A percentile compares a stretch with the other conserved stretches of the same genome.
Evolutionary conservation across 2,888 invertebrate genomes (phyloP).

Genomic region (Melanostoma mellinum): DNA sequence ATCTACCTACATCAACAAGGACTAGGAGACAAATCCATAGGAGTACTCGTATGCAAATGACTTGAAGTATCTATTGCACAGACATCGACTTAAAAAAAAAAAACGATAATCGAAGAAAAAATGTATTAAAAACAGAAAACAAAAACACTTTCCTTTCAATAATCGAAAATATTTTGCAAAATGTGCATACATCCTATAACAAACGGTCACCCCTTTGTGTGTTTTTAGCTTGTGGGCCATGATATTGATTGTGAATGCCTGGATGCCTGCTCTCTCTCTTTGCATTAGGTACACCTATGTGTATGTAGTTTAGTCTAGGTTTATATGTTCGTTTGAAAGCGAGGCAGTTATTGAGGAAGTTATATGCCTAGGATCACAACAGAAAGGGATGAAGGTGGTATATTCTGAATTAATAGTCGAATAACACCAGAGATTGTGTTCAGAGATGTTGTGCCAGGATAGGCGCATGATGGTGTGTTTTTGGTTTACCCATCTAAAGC

Average conservation of each 20-base stretch:
- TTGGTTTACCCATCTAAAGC: constrained; percentile 67
- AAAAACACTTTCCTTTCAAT: constrained; percentile 48
- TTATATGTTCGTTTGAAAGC: constrained; percentile 18
- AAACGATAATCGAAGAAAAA: background rate
- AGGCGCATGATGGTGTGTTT: constrained; percentile 56
- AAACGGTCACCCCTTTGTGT: constrained; percentile 10
- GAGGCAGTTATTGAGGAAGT: constrained; percentile 30
- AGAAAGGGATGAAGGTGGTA: constrained; percentile 11
- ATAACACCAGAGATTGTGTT: constrained; percentile 64
- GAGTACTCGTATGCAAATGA: constrained; percentile 49
- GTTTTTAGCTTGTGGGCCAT: constrained; percentile 3
- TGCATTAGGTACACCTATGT: background rate
- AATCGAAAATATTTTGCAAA: constrained; percentile 62
- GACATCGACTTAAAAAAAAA: constrained; percentile 8
- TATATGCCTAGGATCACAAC: background rate
- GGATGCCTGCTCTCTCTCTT: constrained; percentile 31
- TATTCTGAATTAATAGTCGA: constrained; percentile 67
- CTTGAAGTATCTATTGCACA: constrained; percentile 38
- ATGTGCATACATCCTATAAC: constrained; percentile 53
- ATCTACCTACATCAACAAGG: background rate
- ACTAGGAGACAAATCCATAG: constrained; percentile 22
- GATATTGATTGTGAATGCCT: constrained; percentile 56
- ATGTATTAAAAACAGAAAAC: constrained; percentile 1
- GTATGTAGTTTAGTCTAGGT: constrained; percentile 4
- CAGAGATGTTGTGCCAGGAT: constrained; percentile 42